Evolutionary conservation across 2,888 invertebrate genomes (phyloP), one percentile per base, ranked within the genome.

Genomic region (Aphidoletes aphidimyza): DNA sequence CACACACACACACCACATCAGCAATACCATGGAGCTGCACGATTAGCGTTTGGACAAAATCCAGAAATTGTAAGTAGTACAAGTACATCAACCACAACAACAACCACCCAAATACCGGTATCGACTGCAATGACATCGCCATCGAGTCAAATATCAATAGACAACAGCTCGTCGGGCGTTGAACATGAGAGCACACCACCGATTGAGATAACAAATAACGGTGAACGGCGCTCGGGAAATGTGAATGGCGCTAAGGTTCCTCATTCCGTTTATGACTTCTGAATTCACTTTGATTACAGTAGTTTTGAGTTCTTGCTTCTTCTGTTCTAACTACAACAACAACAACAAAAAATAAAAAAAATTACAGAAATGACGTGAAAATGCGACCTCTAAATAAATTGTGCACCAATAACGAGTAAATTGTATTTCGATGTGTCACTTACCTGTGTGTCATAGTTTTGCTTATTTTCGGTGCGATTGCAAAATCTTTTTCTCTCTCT

Each of bases 1-100:
- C n/a, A n/a, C n/a, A n/a, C 2, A 54, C 22, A n/a, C n/a, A 54
- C 9, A 47, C 9, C 30, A 59, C n/a, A 59, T 39, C 42, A 83
- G 83, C 83, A 83, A 84, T 93, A 92, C 89, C 92, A 92, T 86
- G 93, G 93, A 84, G 93, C 93, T 5, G 93, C 93, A 39, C 91
- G 93, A 34, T 89, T 93, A 85, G 89, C 90, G 17, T 90, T 89
- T 86, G 90, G 90, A 83, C 90, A 90, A 87, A 91, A 93, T 84
- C 93, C 92, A 85, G 91, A 90, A 87, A 88, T 89, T 85, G 88
- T 89, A 86, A 89, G 89, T 47, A 89, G 89, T 83, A 85, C 86
- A 83, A 87, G 88, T 49, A 86, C 89, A 26, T 88, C 89, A 22
- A 86, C 87, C 42, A 86, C 88, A 6, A 86, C 88, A 45, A 87